These are phyloP conservation scores for Odontothrips loti DNA, from an alignment of 2,888 invertebrate genomes.

Conservation along the genomic window DNA sequence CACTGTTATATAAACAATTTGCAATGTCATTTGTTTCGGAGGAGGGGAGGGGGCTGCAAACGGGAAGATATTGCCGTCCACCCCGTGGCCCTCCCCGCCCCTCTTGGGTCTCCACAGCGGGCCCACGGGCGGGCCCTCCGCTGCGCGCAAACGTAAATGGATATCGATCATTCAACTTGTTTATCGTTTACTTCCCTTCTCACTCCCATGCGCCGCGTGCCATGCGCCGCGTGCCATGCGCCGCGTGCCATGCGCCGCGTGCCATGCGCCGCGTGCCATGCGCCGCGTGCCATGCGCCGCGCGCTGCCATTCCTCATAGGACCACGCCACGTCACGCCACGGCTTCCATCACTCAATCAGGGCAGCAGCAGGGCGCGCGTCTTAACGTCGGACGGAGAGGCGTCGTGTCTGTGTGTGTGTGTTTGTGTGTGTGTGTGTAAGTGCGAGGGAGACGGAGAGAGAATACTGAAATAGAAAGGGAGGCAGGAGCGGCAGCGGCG, in stretches of 20 bases:
- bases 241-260: too few species aligned
- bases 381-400: too few species aligned
- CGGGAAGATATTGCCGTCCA: neutral
- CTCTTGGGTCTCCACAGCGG: too few species aligned
- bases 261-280: too few species aligned
- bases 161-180: neutral
- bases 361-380: neutral
- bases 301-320: neutral
- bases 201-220: neutral
- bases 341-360: neutral
- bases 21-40: slow-evolving; percentile 9
- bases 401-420: too few species aligned
- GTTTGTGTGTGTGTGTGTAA: too few species aligned
- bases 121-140: too few species aligned
- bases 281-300: too few species aligned
- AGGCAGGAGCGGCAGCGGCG: neutral
- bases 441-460: too few species aligned
- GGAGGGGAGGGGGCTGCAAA: neutral
- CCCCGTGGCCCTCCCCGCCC: neutral
- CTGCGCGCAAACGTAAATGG: neutral
- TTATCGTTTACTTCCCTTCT: too few species aligned
- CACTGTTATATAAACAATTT: neutral
- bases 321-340: neutral
- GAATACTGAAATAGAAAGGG: neutral
- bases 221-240: too few species aligned